These are phyloP conservation scores for Microcebus jonahi DNA, from an alignment of 2,113 vertebrate species.

Conservation along the genomic window DNA sequence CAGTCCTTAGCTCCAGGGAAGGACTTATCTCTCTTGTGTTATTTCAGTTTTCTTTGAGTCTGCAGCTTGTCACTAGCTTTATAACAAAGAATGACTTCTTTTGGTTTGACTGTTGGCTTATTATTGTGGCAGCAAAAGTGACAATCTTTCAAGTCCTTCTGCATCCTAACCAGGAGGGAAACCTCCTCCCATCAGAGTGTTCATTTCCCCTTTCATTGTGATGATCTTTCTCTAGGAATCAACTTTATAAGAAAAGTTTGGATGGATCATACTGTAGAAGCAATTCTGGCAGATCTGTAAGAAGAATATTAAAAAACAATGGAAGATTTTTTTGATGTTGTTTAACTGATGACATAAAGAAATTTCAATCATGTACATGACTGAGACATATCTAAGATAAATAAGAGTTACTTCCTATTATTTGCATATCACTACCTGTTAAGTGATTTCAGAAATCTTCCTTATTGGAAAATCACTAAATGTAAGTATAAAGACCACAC, in stretches of 20 bases:
- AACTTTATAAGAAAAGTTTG: neutral
- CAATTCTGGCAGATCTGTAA: neutral
- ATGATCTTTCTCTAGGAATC: neutral
- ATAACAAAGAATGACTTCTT: neutral
- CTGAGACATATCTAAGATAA: neutral
- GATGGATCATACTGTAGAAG: neutral
- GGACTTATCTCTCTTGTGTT: neutral
- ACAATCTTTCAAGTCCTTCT: neutral
- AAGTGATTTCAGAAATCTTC: neutral
- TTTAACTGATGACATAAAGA: neutral
- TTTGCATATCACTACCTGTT: neutral
- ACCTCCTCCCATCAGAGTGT: fast-evolving
- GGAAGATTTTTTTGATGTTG: neutral
- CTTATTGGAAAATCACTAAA: conserved; percentile 1
- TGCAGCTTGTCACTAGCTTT: neutral
- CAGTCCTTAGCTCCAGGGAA: neutral
- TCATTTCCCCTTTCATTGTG: neutral
- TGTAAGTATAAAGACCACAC: neutral
- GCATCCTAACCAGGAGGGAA: neutral
- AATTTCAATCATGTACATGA: neutral
- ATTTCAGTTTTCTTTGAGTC: neutral
- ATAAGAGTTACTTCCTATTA: neutral
- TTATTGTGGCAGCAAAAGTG: neutral
- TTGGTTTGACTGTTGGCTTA: neutral
- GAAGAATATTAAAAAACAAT: neutral